Evolutionary conservation across 2,888 invertebrate genomes (phyloP).

Genomic region (Pteria penguin): DNA sequence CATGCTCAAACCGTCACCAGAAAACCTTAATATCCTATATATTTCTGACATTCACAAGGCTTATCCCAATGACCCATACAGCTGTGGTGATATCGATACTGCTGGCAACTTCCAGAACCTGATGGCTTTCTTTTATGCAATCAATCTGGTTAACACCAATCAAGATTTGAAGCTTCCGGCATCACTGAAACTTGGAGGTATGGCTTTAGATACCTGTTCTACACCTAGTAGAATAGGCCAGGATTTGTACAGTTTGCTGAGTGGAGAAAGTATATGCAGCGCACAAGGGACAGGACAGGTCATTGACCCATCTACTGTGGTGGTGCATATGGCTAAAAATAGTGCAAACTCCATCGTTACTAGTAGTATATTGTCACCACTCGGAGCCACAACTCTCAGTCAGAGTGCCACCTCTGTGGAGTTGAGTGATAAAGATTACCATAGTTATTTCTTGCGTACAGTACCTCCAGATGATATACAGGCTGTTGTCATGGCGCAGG

Average conservation of each 20-base stretch:
- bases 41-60: constrained; percentile 79
- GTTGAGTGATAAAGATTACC: constrained; percentile 62
- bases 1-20: constrained; percentile 64
- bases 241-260: constrained; percentile 77
- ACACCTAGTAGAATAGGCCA: constrained; percentile 75
- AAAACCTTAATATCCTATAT: constrained; percentile 77
- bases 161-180: constrained; percentile 53
- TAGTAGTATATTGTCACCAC: constrained; percentile 74
- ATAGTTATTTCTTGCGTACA: constrained; percentile 72
- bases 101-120: constrained; percentile 77
- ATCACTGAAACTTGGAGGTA: constrained; percentile 73
- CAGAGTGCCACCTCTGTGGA: constrained; percentile 76
- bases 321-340: constrained; percentile 76
- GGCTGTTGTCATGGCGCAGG: constrained; percentile 69
- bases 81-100: constrained; percentile 78
- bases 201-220: constrained; percentile 79
- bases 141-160: constrained; percentile 78
- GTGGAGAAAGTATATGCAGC: constrained; percentile 76
- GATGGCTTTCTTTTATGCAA: constrained; percentile 80
- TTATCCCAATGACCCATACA: constrained; percentile 69
- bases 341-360: constrained; percentile 68
- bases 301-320: constrained; percentile 69
- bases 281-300: constrained; percentile 59
- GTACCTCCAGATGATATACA: constrained; percentile 76
- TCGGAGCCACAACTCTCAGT: constrained; percentile 75